phyloP scores from a whole-genome alignment of 2,113 vertebrate species.

The Solenodon paradoxus region DNA sequence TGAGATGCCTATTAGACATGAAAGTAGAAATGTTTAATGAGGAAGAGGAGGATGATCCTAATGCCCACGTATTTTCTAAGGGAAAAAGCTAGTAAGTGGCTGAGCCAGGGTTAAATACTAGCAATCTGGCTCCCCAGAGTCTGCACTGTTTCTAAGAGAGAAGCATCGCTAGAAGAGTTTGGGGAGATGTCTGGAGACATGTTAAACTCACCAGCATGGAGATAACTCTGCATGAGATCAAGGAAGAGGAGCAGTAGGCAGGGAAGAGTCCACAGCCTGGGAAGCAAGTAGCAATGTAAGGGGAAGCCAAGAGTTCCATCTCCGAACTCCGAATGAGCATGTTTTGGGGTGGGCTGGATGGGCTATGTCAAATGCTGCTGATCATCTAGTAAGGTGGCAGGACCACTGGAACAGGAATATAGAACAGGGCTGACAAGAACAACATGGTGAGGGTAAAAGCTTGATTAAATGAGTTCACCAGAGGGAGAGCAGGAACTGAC shows the following conservation, averaged over 20 bases:
- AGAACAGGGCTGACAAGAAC: not conserved
- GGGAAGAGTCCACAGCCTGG: not conserved
- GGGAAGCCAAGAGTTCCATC: not conserved
- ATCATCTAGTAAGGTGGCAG: not conserved
- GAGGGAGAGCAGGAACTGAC: not conserved
- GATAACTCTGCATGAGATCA: not conserved
- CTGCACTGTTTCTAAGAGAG: not conserved
- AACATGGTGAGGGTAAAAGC: not conserved
- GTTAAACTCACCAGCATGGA: constrained; percentile 23
- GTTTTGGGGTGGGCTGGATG: not conserved
- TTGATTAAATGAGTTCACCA: not conserved
- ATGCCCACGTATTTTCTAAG: not conserved
- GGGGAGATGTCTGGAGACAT: not conserved
- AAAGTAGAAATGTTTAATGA: not conserved
- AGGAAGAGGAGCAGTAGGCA: not conserved
- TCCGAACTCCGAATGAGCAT: not conserved
- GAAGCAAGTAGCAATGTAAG: not conserved
- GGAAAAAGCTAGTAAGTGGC: not conserved
- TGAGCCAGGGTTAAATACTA: constrained; percentile 18
- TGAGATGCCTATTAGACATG: not conserved
- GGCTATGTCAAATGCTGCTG: not conserved
- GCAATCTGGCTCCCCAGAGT: not conserved
- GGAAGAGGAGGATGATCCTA: not conserved
- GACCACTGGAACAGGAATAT: not conserved
- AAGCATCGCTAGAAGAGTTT: not conserved